Evolutionary conservation across 2,888 invertebrate species (phyloP), one percentile per base, ranked within the genome.

Genomic region (Brachycybe producta): DNA sequence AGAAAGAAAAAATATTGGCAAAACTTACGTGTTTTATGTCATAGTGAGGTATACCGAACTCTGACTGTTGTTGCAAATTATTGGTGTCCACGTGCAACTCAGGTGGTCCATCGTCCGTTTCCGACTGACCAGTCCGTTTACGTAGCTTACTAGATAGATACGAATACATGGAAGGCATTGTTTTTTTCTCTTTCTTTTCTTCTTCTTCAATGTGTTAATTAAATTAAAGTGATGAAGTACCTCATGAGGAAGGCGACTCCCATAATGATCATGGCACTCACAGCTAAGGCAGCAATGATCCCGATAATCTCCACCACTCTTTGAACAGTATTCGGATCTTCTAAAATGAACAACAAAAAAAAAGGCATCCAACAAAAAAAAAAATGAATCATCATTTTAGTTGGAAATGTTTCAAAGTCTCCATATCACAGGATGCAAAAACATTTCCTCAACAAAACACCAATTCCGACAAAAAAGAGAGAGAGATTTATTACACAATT

Each of bases 251-350:
- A n/a, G 45, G 4, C 44, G 11, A 44, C 44, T 30, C 44, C 44
- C 8, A 44, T 26, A n/a, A 44, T 44, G 19, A 44, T 44, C 13
- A 44, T 44, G n/a, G 44, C 44, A 17, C 44, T 32, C n/a, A 44
- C 44, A 15, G 44, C 44, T 30, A 44, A 21, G 13, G 44, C 44
- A 15, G 44, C 44, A 8, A 44, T n/a, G 19, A 44, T 44, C 15
- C 44, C 44, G n/a, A 44, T 32, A 19, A 26, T 44, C 21, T 44
- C 44, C 8, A 44, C 44, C 8, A 44, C 32, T 15, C 44, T 2
- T 15, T 44, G 44, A 19, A 8, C 5, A 5, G 7, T n/a, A 8
- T n/a, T 19, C 19, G 36, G 36, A 15, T 36, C 19, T 7, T 19
- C 36, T 36, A 11, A 7, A 36, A 36, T 8, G n/a, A 44, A 44